Evolutionary conservation across 2,113 vertebrate genomes (phyloP).

Genomic region (Oryctolagus cuniculus): mOryCun1.1 NC_091434.1:64608501-64609000

Average conservation of each 20-base stretch:
- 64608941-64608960: slow-evolving; percentile 67
- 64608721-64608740: slow-evolving; percentile 80
- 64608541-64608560: slow-evolving; percentile 72
- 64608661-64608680: slow-evolving; percentile 68
- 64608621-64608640: slow-evolving; percentile 70
- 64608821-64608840: slow-evolving; percentile 85
- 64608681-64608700: slow-evolving; percentile 77
- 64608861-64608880: slow-evolving; percentile 85
- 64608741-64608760: slow-evolving; percentile 82
- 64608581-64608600: slow-evolving; percentile 66
- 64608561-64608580: slow-evolving; percentile 71
- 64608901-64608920: slow-evolving; percentile 78
- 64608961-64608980: slow-evolving; percentile 32
- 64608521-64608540: slow-evolving; percentile 83
- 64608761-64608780: slow-evolving; percentile 82
- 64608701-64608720: slow-evolving; percentile 77
- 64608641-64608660: slow-evolving; percentile 71
- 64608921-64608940: slow-evolving; percentile 54
- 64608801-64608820: slow-evolving; percentile 86
- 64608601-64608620: slow-evolving; percentile 59
- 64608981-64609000: slow-evolving; percentile 15
- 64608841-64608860: slow-evolving; percentile 82
- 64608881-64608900: slow-evolving; percentile 79
- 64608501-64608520: slow-evolving; percentile 86
- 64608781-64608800: slow-evolving; percentile 81